Evolutionary conservation across 2,888 invertebrate species (phyloP), one percentile per base, ranked within the genome.

Genomic region (Aphidoletes aphidimyza): DNA sequence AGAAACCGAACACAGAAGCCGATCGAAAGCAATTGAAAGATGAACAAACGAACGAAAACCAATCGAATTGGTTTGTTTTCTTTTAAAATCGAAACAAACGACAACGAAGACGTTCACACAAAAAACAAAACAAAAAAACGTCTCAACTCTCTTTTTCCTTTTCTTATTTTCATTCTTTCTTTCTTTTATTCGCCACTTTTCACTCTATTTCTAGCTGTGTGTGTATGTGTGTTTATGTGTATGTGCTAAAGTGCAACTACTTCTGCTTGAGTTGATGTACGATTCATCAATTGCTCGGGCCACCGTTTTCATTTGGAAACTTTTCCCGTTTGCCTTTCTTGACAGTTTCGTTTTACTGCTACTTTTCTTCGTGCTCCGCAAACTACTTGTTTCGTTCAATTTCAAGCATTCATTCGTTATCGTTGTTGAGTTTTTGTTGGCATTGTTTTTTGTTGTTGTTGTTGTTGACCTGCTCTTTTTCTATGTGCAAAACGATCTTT

Each of bases 1-100:
- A 8, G 2, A 47, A 47, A 47, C 9, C 9, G 17, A 47, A 14
- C 47, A 47, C 54, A 14, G 54, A 30, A 69, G 14, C 69, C 69
- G 14, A 69, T 30, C 30, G 30, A 30, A 69, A 69, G 34, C 69
- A 30, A 69, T 69, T 69, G 69, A 69, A 69, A 69, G 69, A 26
- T 69, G 69, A 69, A 69, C 69, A 69, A 69, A 69, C 69, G 69
- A 69, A 69, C 34, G 69, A 69, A 69, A 69, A 69, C 69, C 69
- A 69, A 69, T 69, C 69, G 69, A 69, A 69, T 69, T 69, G 69
- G 69, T 69, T 69, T 69, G 69, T 69, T 69, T 69, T 69, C 30
- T 22, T 69, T 69, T 69, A 69, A 69, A 69, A 69, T 54, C 2
- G 69, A 69, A 69, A 69, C 69, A 69, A 69, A 69, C 69, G 69